A percentile compares a stretch with the other conserved stretches of the same genome.
phyloP scores from a whole-genome alignment of 2,113 vertebrate genomes.

The Ptyas mucosa region DNA sequence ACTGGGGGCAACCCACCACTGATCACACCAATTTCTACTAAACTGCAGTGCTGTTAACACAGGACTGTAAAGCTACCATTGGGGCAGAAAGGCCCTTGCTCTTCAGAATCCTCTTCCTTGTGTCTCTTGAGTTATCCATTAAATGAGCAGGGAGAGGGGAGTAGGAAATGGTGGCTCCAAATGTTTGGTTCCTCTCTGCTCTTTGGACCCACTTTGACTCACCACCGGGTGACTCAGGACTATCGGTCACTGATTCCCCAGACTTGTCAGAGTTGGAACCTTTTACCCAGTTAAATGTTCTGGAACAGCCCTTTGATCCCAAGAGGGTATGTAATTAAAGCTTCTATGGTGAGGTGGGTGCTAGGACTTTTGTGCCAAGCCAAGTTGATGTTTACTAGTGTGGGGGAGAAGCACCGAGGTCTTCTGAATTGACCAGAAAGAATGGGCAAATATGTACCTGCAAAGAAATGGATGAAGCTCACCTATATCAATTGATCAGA shows the following conservation, averaged over 20 bases:
- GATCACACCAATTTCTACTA: not conserved
- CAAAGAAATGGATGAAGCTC: not conserved
- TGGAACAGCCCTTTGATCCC: not conserved
- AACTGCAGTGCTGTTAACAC: not conserved
- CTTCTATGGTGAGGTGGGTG: not conserved
- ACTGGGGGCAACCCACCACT: no score
- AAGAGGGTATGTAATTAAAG: not conserved
- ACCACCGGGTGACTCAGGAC: not conserved
- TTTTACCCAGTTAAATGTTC: constrained; percentile 6
- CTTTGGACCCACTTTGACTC: not conserved
- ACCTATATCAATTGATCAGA: not conserved
- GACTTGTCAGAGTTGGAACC: not conserved
- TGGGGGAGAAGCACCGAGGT: not conserved
- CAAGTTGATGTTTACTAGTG: not conserved
- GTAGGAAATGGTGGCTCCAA: no score
- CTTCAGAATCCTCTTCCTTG: not conserved
- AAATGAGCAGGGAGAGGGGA: not conserved
- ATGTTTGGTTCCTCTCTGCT: not conserved
- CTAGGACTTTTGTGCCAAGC: not conserved
- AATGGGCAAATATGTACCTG: not conserved
- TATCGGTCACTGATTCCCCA: not conserved
- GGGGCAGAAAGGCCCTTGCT: not conserved
- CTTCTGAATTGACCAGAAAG: not conserved
- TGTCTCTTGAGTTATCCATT: not conserved
- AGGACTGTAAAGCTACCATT: not conserved